Base-by-base conservation (phyloP, 1,140 invertebrate genomes). In the Orchestia grillus region DNA sequence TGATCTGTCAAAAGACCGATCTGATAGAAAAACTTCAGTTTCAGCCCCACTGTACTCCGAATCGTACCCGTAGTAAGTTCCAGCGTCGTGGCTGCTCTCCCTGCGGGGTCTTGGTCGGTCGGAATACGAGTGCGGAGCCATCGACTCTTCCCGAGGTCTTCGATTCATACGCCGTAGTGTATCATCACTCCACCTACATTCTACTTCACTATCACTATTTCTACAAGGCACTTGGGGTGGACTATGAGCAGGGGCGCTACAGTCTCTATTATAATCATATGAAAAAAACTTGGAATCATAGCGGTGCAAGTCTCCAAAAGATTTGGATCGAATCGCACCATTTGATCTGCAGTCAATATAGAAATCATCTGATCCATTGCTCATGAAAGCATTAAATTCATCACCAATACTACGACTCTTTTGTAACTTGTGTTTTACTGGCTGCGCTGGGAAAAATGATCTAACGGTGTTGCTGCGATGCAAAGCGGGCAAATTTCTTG, bases 21-120 rank as follows among this genome's bases (percentile, higher is more conserved):
- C 96, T 45, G 96, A 96, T 87, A 97, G 95, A 77, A 96, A 97
- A 95, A 97, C 96, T 92, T 97, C 96, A 23, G 96, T 97, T 95
- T 97, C 96, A 42, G 96, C 96, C n/a, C 96, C 96, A 87, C 96
- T 97, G 95, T 97, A 97, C 87, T 97, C 96, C 41, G 96, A 97
- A 95, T 97, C 96, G 96, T 97, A 97, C 94, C 96, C 96, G 96
- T 97, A 97, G 45, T 97, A 97, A 62, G 96, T 96, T 90, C 96
- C 96, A 94, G 96, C 96, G 87, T 96, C 96, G 88, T 96, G 96
- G 41, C 96, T 95, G 88, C 96, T 96, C 87, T 96, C 92, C 47
- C 96, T 95, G 40, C 96, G 95, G 44, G 92, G 92, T 44, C 92
- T 40, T 45, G 43, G 90, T 95, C 57, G 96, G 96, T 62, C 96